Evolutionary conservation across 2,113 vertebrate genomes (phyloP).

Genomic region (Trichomycterus rosablanca): DNA sequence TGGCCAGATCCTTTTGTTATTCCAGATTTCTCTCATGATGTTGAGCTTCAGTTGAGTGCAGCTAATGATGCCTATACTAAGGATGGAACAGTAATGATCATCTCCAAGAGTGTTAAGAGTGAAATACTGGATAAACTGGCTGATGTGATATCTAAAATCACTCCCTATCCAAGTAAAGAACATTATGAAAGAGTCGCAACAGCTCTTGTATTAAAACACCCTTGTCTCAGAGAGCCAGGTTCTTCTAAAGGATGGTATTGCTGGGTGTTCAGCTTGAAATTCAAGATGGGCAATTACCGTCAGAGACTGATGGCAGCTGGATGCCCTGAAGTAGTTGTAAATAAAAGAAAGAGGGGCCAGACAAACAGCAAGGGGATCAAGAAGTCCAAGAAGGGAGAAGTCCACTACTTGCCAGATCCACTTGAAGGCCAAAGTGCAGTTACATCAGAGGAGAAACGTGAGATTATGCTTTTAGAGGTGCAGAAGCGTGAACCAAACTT

Average conservation of each 20-base stretch:
- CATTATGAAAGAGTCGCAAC: conserved; percentile 24
- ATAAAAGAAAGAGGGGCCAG: no score
- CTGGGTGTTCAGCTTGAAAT: conserved; percentile 23
- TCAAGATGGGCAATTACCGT: conserved; percentile 38
- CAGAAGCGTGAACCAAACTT: conserved; percentile 23
- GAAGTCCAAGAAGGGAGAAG: no score
- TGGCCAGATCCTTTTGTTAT: no score
- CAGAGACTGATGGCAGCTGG: conserved; percentile 19
- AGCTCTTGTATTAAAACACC: conserved; percentile 33
- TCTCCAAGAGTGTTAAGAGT: no score
- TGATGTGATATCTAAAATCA: no score
- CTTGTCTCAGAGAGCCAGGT: conserved; percentile 32
- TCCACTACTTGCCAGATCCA: conserved; percentile 27
- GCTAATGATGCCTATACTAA: no score
- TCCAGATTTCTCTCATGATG: no score
- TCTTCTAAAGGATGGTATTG: conserved; percentile 21
- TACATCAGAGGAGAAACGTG: conserved; percentile 17
- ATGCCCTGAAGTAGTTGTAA: no score
- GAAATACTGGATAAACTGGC: no score
- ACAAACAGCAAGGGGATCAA: no score
- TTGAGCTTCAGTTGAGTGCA: no score
- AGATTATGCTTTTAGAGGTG: conserved; percentile 20
- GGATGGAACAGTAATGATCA: no score
- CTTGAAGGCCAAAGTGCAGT: conserved; percentile 22
- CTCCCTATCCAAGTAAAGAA: conserved; percentile 4